Conservation (phyloP, 1,140 invertebrate genomes). For the Tachypleus tridentatus region DNA sequence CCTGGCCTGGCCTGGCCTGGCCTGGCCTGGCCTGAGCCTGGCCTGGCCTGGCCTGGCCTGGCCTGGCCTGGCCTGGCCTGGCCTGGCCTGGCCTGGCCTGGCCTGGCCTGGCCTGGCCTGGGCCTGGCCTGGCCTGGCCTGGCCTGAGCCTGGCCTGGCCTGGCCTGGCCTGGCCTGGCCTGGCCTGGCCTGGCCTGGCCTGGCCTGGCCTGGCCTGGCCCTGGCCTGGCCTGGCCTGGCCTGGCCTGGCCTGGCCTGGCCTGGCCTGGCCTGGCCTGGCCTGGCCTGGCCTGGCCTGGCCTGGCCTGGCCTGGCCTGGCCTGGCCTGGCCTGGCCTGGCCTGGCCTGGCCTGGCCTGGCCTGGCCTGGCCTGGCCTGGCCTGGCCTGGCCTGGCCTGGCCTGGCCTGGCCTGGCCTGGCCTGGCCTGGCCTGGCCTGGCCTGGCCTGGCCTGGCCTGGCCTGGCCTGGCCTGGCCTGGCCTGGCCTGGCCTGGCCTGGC, state of each 20-base stretch:
- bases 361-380: slow-evolving; percentile 21
- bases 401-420: slow-evolving; percentile 26
- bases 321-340: slow-evolving; percentile 26
- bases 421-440: slow-evolving; percentile 23
- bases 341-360: slow-evolving; percentile 22
- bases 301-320: slow-evolving; percentile 17
- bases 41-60: slow-evolving; percentile 24
- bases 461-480: slow-evolving; percentile 21
- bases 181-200: slow-evolving; percentile 26
- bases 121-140: slow-evolving; percentile 20
- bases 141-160: slow-evolving; percentile 22
- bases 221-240: slow-evolving; percentile 22
- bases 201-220: slow-evolving; percentile 23
- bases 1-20: slow-evolving; percentile 25
- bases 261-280: slow-evolving; percentile 19
- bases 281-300: slow-evolving; percentile 21
- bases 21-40: slow-evolving; percentile 23
- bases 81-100: slow-evolving; percentile 23
- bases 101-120: slow-evolving; percentile 23
- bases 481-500: slow-evolving; percentile 17
- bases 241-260: slow-evolving; percentile 25
- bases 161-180: slow-evolving; percentile 25
- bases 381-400: slow-evolving; percentile 17
- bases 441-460: slow-evolving; percentile 23
- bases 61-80: slow-evolving; percentile 25